A percentile compares a stretch with the other conserved stretches of the same genome.
Conservation (phyloP, 2,888 invertebrate genomes). For the Noctuana brunneofusca region DNA sequence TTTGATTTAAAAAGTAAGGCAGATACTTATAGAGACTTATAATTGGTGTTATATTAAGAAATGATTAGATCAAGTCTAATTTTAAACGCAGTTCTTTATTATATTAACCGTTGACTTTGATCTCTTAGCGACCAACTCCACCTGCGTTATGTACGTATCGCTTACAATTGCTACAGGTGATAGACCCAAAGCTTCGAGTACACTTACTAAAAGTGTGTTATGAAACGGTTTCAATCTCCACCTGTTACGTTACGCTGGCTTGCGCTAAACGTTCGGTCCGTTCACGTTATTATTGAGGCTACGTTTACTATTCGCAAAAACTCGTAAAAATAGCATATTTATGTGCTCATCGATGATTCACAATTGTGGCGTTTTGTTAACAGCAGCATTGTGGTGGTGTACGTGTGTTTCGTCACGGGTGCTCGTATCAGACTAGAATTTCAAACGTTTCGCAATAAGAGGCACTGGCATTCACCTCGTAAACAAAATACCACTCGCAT, state of each 20-base stretch:
- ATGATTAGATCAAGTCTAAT: background rate
- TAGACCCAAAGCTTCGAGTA: background rate
- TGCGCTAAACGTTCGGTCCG: background rate
- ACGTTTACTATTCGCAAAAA: background rate
- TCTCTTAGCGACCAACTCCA: background rate
- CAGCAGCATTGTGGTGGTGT: slow-evolving; percentile 34
- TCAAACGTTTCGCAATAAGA: background rate
- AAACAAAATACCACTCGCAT: slow-evolving; percentile 64
- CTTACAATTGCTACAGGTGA: background rate
- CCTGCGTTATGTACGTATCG: background rate
- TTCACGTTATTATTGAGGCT: background rate
- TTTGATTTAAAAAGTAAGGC: too few relatives aligned
- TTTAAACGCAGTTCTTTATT: background rate
- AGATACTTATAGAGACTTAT: too few relatives aligned
- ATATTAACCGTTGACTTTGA: slow-evolving; percentile 1
- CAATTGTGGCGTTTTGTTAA: background rate
- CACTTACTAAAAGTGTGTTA: background rate
- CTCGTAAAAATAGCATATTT: background rate
- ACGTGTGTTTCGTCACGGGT: slow-evolving; percentile 57
- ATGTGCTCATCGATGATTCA: background rate
- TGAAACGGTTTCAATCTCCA: slow-evolving; percentile 1
- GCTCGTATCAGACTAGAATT: slow-evolving; percentile 37
- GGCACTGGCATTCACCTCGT: slow-evolving; percentile 36
- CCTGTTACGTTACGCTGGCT: background rate
- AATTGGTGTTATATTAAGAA: background rate